phyloP scores from a whole-genome alignment of 2,888 invertebrate genomes.

The Timandra comae region DNA sequence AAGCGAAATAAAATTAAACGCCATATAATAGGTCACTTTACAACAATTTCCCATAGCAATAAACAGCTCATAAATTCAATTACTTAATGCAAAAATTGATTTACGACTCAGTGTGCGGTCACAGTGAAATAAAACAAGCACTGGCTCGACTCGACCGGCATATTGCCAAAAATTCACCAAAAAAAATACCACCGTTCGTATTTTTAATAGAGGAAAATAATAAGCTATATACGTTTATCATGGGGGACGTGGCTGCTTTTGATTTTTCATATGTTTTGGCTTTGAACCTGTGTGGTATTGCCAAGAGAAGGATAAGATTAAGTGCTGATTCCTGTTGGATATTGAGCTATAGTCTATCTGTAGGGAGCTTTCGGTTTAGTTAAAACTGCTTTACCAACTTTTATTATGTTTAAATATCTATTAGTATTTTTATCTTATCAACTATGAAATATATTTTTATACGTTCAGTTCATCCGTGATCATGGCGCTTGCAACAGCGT shows the following conservation, averaged over 20 bases:
- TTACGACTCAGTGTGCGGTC: constrained; percentile 42
- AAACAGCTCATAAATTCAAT: constrained; percentile 72
- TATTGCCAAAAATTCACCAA: constrained; percentile 55
- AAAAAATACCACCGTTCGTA: constrained; percentile 45
- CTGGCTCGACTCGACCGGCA: constrained; percentile 47
- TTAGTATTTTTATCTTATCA: too few species aligned
- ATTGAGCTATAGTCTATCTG: constrained; percentile 34
- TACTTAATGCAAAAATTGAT: constrained; percentile 72
- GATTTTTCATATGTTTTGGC: constrained; percentile 68
- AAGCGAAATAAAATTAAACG: constrained; percentile 24
- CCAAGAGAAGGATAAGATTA: constrained; percentile 51
- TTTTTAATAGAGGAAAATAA: constrained; percentile 72
- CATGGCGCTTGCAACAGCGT: too few species aligned
- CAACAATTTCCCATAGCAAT: constrained; percentile 64
- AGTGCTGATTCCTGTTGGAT: constrained; percentile 27
- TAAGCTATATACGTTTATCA: constrained; percentile 61
- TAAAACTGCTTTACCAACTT: too few species aligned
- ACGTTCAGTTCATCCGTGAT: too few species aligned
- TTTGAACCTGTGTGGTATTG: constrained; percentile 43
- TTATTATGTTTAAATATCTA: too few species aligned
- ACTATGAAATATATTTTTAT: too few species aligned
- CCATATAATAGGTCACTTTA: constrained; percentile 57
- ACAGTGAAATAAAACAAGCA: constrained; percentile 58
- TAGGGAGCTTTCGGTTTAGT: not conserved
- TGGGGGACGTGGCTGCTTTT: constrained; percentile 41